A percentile compares a stretch with the other conserved stretches of the same genome.
phyloP scores from a whole-genome alignment of 2,113 vertebrate genomes.

The Hipposideros armiger region DNA sequence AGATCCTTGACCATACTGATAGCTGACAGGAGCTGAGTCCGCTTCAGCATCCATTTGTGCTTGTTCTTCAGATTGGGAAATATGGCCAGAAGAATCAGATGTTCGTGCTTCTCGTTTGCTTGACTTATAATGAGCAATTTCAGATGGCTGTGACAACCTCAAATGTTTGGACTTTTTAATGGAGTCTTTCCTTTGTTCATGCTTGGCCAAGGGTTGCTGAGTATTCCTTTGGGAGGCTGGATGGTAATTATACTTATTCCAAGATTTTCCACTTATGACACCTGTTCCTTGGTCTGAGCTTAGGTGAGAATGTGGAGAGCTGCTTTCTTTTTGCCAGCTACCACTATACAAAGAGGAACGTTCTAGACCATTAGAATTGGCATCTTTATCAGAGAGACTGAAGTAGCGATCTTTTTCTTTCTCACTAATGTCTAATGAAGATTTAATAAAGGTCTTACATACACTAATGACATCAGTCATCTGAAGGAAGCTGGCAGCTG shows the following conservation, averaged over 20 bases:
- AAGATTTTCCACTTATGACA: constrained; percentile 80
- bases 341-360: constrained; percentile 81
- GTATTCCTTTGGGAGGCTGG: constrained; percentile 73
- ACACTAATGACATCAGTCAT: constrained; percentile 98
- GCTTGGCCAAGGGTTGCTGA: constrained; percentile 77
- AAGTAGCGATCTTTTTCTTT: constrained; percentile 93
- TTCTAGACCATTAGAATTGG: constrained; percentile 85
- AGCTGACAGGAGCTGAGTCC: constrained; percentile 52
- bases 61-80: constrained; percentile 75
- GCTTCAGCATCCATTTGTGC: constrained; percentile 73
- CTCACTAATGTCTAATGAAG: constrained; percentile 95
- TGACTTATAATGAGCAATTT: constrained; percentile 71
- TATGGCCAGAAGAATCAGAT: constrained; percentile 58
- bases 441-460: constrained; percentile 98
- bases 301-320: constrained; percentile 80
- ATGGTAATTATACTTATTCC: constrained; percentile 86
- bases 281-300: constrained; percentile 80
- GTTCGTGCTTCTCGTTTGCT: constrained; percentile 83
- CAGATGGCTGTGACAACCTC: constrained; percentile 82
- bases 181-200: constrained; percentile 81
- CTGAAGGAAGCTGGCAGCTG: constrained; percentile 97
- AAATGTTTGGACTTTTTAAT: constrained; percentile 83
- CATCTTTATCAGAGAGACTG: constrained; percentile 90
- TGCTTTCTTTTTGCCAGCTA: constrained; percentile 86
- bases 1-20: not conserved